Conservation (phyloP, 1,140 invertebrate genomes). For the Leptinotarsa defecta region DNA sequence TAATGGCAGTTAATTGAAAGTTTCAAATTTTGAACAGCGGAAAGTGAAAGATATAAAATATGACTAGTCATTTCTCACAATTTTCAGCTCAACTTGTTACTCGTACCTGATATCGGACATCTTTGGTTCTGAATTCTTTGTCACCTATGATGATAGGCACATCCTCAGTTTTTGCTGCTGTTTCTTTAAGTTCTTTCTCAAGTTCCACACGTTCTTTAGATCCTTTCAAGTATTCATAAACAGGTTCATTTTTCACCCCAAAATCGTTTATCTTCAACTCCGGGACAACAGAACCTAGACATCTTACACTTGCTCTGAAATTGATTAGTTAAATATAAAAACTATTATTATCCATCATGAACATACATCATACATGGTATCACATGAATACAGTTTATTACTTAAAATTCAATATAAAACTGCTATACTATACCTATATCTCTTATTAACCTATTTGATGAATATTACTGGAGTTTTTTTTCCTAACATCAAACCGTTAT, state of each 20-base stretch:
- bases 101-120: constrained; percentile 76
- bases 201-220: constrained; percentile 81
- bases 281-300: constrained; percentile 62
- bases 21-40: constrained; percentile 52
- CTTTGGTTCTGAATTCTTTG: constrained; percentile 78
- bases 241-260: constrained; percentile 77
- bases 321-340: neutral
- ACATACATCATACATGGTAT: too few species aligned
- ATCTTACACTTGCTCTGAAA: constrained; percentile 39
- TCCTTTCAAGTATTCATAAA: constrained; percentile 79
- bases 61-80: too few species aligned
- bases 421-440: too few species aligned
- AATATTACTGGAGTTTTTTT: too few species aligned
- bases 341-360: too few species aligned
- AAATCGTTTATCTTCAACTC: constrained; percentile 71
- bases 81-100: constrained; percentile 39
- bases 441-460: too few species aligned
- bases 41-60: too few species aligned
- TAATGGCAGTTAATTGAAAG: neutral
- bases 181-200: constrained; percentile 72
- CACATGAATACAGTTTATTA: too few species aligned
- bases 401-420: too few species aligned
- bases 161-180: constrained; percentile 71
- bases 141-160: constrained; percentile 92
- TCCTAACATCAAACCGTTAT: too few species aligned